A percentile compares a stretch with the other conserved stretches of the same genome.
Evolutionary conservation across 1,140 invertebrate genomes (phyloP).

Genomic region (Spodoptera frugiperda): DNA sequence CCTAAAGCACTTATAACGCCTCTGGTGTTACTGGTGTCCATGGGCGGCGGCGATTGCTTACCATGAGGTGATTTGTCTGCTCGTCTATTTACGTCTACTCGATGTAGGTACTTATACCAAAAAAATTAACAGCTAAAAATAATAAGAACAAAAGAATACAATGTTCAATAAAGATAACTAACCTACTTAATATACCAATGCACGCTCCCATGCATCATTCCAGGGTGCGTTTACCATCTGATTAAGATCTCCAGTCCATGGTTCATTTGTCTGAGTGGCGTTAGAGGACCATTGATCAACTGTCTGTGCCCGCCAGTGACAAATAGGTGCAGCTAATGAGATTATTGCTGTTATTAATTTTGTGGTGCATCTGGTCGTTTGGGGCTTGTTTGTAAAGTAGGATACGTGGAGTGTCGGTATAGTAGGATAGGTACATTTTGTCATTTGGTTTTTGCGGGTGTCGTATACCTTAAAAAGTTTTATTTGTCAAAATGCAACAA

Average conservation of each 20-base stretch:
- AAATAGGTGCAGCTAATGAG: slow-evolving; percentile 39
- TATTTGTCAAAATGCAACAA: no score
- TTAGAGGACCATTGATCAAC: slow-evolving; percentile 30
- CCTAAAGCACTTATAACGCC: no score
- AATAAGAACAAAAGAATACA: background rate
- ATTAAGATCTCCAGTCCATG: slow-evolving; percentile 34
- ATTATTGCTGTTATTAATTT: slow-evolving; percentile 6
- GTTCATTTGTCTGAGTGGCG: slow-evolving; percentile 31
- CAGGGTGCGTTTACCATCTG: slow-evolving; percentile 12
- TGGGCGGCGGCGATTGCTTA: no score
- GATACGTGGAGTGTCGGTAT: no score
- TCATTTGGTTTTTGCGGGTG: no score
- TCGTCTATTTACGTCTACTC: no score
- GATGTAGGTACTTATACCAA: no score
- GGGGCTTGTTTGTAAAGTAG: background rate
- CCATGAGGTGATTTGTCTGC: no score
- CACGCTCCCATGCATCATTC: background rate
- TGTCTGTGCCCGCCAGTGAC: slow-evolving; percentile 9
- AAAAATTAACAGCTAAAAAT: no score
- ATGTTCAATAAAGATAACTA: background rate
- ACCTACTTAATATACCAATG: background rate
- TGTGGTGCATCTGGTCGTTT: slow-evolving; percentile 4
- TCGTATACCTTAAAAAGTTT: no score
- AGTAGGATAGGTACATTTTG: no score
- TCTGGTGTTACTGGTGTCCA: no score